phyloP scores from a whole-genome alignment of 2,888 invertebrate genomes.

The Hirtodrosophila duncani region DNA sequence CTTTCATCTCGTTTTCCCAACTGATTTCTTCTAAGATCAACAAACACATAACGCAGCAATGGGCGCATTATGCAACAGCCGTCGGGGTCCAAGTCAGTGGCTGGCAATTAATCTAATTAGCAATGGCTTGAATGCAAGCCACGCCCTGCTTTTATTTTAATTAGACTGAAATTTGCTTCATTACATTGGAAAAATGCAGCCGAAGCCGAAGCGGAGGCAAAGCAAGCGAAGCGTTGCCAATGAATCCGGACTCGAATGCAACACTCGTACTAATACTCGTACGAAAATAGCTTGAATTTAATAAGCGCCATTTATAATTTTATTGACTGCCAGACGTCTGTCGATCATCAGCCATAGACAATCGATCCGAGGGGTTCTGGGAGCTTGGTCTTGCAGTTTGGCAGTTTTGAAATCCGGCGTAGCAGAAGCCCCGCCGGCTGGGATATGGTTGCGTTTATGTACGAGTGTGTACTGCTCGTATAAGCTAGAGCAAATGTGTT shows the following conservation, averaged over 20 bases:
- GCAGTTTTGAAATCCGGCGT: slow-evolving; percentile 51
- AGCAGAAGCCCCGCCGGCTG: slow-evolving; percentile 55
- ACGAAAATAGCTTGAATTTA: slow-evolving; percentile 48
- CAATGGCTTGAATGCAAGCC: slow-evolving; percentile 49
- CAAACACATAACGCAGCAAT: slow-evolving; percentile 11
- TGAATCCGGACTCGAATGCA: not conserved
- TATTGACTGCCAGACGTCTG: slow-evolving; percentile 50
- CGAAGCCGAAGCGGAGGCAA: too few species aligned
- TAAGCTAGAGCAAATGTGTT: not conserved
- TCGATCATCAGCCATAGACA: slow-evolving; percentile 6
- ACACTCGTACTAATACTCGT: not conserved
- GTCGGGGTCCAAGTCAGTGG: slow-evolving; percentile 26
- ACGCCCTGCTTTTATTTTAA: slow-evolving; percentile 60
- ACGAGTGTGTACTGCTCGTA: slow-evolving; percentile 21
- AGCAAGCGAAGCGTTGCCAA: slow-evolving; percentile 41
- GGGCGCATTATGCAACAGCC: slow-evolving; percentile 39
- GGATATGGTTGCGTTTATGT: too few species aligned
- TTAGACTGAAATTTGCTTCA: slow-evolving; percentile 54
- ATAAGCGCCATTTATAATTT: slow-evolving; percentile 65
- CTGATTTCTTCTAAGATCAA: too few species aligned
- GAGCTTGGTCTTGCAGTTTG: too few species aligned
- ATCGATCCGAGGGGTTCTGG: slow-evolving; percentile 45
- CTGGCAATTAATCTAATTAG: slow-evolving; percentile 60
- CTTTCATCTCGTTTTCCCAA: too few species aligned
- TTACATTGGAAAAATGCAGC: slow-evolving; percentile 36